Conservation (phyloP, 2,888 invertebrate species). For the Melanostoma scalare region DNA sequence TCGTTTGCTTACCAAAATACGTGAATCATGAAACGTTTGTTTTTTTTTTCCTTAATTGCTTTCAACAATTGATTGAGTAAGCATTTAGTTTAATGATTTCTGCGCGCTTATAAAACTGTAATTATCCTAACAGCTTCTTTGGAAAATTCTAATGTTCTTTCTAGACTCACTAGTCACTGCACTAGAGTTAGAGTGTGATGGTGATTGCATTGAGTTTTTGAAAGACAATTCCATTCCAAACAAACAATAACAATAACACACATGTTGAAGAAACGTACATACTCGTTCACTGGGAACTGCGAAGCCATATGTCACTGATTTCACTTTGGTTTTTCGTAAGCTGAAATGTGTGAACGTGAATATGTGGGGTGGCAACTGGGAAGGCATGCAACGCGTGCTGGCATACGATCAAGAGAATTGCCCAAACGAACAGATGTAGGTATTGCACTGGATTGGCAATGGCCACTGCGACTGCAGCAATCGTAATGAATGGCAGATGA, state of each 20-base stretch:
- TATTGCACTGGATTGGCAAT: slow-evolving; percentile 67
- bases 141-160: slow-evolving; percentile 19
- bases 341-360: slow-evolving; percentile 40
- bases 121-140: slow-evolving; percentile 25
- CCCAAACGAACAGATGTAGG: slow-evolving; percentile 60
- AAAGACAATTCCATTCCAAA: slow-evolving; percentile 40
- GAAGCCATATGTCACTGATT: slow-evolving; percentile 60
- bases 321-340: slow-evolving; percentile 48
- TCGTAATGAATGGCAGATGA: slow-evolving; percentile 70
- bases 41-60: slow-evolving; percentile 18
- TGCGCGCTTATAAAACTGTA: slow-evolving; percentile 24
- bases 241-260: slow-evolving; percentile 33
- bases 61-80: slow-evolving; percentile 19
- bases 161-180: too few species aligned
- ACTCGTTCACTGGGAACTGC: slow-evolving; percentile 1
- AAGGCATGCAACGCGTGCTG: slow-evolving; percentile 57
- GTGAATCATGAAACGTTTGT: not conserved
- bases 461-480: slow-evolving; percentile 21
- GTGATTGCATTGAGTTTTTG: too few species aligned
- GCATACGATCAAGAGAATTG: slow-evolving; percentile 51
- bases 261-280: slow-evolving; percentile 45
- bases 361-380: slow-evolving; percentile 42
- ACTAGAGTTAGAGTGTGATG: too few species aligned
- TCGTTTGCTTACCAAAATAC: too few species aligned
- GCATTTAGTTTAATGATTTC: slow-evolving; percentile 17